Conservation (phyloP, 64 coral and sea anemone genomes). For the Platygyra sinensis region DNA sequence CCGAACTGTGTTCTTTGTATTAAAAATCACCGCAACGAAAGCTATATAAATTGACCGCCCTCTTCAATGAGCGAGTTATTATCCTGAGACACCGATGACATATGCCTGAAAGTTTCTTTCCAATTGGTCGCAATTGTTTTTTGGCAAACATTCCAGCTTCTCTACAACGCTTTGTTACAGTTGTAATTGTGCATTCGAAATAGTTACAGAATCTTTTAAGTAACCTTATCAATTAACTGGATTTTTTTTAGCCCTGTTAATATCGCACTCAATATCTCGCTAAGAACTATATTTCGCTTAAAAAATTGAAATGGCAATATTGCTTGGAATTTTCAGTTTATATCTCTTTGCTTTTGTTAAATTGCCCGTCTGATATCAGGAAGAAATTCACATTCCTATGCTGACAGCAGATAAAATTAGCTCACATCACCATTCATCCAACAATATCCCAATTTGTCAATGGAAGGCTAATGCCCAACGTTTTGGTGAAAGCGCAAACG, state of each 20-base stretch:
- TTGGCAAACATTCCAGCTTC: conserved; percentile 1
- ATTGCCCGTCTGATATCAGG: conserved; percentile 6
- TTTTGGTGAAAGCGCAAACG: background rate
- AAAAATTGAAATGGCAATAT: background rate
- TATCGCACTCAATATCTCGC: conserved; percentile 12
- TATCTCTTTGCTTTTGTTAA: conserved; percentile 32
- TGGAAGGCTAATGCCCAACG: background rate
- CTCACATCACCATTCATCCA: background rate
- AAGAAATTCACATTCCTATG: conserved; percentile 33
- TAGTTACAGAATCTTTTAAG: conserved; percentile 17
- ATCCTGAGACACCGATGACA: background rate
- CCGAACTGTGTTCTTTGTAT: background rate
- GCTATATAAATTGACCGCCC: background rate
- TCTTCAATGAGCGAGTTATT: background rate
- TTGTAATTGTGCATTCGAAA: background rate
- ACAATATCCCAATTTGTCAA: background rate
- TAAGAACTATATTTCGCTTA: conserved; percentile 19
- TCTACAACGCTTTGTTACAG: background rate
- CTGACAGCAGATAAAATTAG: conserved; percentile 29
- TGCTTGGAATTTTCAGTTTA: conserved; percentile 18
- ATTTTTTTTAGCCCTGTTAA: conserved; percentile 21
- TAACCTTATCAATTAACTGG: conserved; percentile 42
- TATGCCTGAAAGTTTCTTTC: background rate
- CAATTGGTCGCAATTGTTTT: background rate
- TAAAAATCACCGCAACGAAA: background rate